phyloP scores from a whole-genome alignment of 2,797 vertebrate genomes.

The Otolemur crassicaudatus region DNA sequence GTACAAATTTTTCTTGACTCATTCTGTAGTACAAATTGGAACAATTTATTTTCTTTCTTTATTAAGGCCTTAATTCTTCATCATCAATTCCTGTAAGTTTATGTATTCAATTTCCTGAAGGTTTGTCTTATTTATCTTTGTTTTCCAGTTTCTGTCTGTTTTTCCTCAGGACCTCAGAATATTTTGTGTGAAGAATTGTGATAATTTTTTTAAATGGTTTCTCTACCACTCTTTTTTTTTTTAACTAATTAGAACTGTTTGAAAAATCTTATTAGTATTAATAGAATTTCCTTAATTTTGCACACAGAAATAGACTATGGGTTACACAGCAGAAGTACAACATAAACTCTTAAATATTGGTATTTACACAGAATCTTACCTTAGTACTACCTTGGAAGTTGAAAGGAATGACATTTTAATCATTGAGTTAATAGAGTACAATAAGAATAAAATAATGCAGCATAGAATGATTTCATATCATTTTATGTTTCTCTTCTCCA shows the following conservation, averaged over 20 bases:
- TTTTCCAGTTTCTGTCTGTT: not conserved
- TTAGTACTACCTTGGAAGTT: not conserved
- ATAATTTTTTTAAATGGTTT: not conserved
- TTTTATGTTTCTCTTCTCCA: not conserved
- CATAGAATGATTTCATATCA: not conserved
- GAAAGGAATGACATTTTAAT: not conserved
- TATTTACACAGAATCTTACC: not conserved
- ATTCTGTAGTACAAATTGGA: conserved; percentile 1
- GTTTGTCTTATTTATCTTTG: not conserved
- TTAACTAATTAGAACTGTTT: not conserved
- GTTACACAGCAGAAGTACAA: not conserved
- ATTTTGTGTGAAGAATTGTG: not conserved
- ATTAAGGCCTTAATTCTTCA: not conserved
- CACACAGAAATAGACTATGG: not conserved
- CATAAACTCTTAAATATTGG: not conserved
- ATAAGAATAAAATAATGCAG: not conserved
- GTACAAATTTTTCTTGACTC: not conserved
- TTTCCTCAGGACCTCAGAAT: not conserved
- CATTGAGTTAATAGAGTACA: not conserved
- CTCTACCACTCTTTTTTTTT: not conserved
- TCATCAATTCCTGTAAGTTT: not conserved
- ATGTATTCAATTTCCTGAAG: not conserved
- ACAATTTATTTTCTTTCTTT: not conserved
- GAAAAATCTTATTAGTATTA: not conserved
- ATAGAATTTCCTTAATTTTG: conserved; percentile 17